Evolutionary conservation across 2,888 invertebrate species (phyloP).

Genomic region (Ametastegia equiseti): DNA sequence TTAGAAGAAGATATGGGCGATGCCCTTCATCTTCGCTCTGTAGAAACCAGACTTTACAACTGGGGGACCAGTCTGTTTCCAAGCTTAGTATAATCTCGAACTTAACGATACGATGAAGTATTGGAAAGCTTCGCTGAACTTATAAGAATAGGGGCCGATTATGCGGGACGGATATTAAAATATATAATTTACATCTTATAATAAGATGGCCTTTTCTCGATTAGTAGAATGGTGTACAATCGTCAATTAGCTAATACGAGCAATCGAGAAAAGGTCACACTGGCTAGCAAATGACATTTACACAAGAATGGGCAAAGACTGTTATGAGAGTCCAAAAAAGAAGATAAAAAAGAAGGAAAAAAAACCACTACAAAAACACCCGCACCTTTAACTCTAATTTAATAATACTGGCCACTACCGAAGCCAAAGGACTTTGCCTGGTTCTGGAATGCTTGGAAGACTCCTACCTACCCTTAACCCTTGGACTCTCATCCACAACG

Average conservation of each 20-base stretch:
- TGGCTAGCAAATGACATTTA: not conserved
- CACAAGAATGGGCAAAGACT: not conserved
- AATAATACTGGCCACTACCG: constrained; percentile 18
- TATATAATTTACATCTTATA: constrained; percentile 10
- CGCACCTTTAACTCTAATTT: not conserved
- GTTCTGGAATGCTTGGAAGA: not conserved
- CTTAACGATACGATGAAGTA: constrained; percentile 17
- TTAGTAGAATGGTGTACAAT: no score
- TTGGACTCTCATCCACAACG: constrained; percentile 15
- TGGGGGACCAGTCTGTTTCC: not conserved
- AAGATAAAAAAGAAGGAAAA: not conserved
- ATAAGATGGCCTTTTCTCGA: no score
- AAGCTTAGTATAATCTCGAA: constrained; percentile 6
- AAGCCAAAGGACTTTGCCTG: constrained; percentile 8
- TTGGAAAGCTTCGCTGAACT: not conserved
- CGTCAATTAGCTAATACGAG: not conserved
- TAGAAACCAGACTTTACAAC: constrained; percentile 8
- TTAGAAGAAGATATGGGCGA: constrained; percentile 14
- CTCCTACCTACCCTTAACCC: not conserved
- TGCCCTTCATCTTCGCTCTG: constrained; percentile 21
- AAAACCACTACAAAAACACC: not conserved
- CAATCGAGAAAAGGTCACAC: not conserved
- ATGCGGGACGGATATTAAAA: constrained; percentile 12
- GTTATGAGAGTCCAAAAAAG: not conserved
- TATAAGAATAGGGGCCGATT: not conserved